A percentile compares a stretch with the other conserved stretches of the same genome.
phyloP scores from a whole-genome alignment of 2,113 vertebrate genomes.

The Oxyruncus cristatus region DNA sequence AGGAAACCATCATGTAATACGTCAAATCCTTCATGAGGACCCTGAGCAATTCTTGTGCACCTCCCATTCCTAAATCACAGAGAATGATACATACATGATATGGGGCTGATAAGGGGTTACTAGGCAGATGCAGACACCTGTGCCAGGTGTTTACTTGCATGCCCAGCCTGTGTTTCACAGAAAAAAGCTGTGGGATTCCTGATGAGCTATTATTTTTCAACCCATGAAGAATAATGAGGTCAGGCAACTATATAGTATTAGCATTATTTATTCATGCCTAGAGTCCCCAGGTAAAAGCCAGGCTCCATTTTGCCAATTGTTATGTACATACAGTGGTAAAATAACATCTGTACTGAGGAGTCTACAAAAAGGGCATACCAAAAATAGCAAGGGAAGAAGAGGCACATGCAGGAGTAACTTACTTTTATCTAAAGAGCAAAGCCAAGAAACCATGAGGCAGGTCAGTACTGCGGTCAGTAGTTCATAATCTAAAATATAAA shows the following conservation, averaged over 20 bases:
- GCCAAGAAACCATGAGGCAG: neutral
- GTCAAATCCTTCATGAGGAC: neutral
- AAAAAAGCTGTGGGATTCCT: neutral
- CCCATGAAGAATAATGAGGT: neutral
- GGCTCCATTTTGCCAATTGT: neutral
- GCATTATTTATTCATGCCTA: neutral
- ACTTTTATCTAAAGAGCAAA: neutral
- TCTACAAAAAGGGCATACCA: neutral
- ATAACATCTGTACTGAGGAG: neutral
- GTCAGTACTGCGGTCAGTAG: neutral
- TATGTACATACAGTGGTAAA: neutral
- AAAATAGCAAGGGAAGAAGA: neutral
- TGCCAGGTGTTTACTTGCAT: neutral
- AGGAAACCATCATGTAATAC: neutral
- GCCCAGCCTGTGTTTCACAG: neutral
- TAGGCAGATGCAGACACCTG: neutral
- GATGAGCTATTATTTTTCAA: neutral
- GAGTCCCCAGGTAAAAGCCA: neutral
- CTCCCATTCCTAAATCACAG: neutral
- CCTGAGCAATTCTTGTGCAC: neutral
- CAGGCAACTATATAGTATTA: neutral
- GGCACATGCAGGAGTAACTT: neutral
- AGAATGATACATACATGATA: neutral
- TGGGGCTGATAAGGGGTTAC: rapidly evolving
- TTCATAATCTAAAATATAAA: neutral